Evolutionary conservation across 2,888 invertebrate species (phyloP), one percentile per base, ranked within the genome.

Genomic region (Nephrotoma flavescens): DNA sequence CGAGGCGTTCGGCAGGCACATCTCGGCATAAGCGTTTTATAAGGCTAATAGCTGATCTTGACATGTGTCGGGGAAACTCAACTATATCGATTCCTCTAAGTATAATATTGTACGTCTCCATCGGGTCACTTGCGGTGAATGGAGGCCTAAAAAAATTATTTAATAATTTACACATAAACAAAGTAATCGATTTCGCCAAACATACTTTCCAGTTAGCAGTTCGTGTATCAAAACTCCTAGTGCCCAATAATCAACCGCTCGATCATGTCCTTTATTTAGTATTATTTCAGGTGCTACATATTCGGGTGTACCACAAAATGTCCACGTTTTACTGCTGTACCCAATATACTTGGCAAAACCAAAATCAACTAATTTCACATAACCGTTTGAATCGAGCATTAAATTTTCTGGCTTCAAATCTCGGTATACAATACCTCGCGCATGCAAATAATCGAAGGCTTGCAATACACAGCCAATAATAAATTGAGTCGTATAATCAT

Each of bases 331-430:
- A 87, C 94, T 93, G 87, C 96, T 96, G 0, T 94, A 92, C 0
- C 95, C 94, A 87, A 98, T 94, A 89, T 95, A 94, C 91, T 98
- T 98, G 19, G 98, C 97, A 91, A 98, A 98, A 12, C 98, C 98
- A 91, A 98, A 98, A 91, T 98, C 98, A 91, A 96, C 97, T 92
- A 98, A 92, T 93, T 98, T 98, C 12, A 97, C 94, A 90, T 97
- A 97, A 88, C 98, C 98, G 84, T 94, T 92, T 87, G 93, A 92
- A 88, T 97, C 97, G 12, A 98, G 92, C 93, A 98, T 94, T 86
- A 99, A 92, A 91, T 98, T 98, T 92, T 98, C 98, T 0, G 98
- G 98, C 90, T 99, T 98, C 57, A 99, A 94, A 91, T 98, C 98
- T 87, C 98, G 93, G 90, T 96, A 96, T 87, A 98, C 95, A 88